Evolutionary conservation across 2,797 vertebrate species (phyloP), one percentile per base, ranked within the genome.

Genomic region (Spinus olivaceus): DNA sequence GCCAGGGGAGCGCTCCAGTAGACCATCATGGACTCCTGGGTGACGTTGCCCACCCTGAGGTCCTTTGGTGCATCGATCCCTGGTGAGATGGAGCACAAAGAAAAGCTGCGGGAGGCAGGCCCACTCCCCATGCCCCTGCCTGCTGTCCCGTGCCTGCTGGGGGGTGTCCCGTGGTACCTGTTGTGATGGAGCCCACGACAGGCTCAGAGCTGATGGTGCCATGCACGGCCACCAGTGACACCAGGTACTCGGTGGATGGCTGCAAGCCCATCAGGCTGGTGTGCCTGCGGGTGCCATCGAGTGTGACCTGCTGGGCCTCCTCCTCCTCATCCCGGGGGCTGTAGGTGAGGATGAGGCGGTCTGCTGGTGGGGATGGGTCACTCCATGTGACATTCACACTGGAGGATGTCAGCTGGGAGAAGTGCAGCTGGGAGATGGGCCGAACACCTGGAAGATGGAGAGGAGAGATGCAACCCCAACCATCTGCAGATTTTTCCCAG

Each of bases 371-470:
- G 22, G 99, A 99, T 3, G 99, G 99, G 73, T 99, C 98, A 10
- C 98, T 99, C 99, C 99, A 99, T 1, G 99, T 98, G 96, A 99
- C 98, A 8, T 98, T 98, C 95, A 99, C 98, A 0, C 99, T 99
- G 97, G 98, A 99, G 88, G 98, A 99, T 3, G 98, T 99, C 97
- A 99, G 97, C 37, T 99, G 99, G 82, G 99, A 99, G 97, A 99
- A 98, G 98, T 99, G 98, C 95, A 99, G 98, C 95, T 99, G 99
- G 2, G 98, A 99, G 94, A 99, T 99, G 53, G 99, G 99, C 64
- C 99, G 98, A 97, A 99, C 99, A 82, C 99, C 99, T 99, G 98
- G 46, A 97, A 98, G 88, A 51, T 22, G 87, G 65, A 98, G 78
- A 96, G 61, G 70, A 53, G 77, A 95, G 64, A n/a, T 78, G 66